Conservation (phyloP, 2,113 vertebrate species). For the Talpa occidentalis region DNA sequence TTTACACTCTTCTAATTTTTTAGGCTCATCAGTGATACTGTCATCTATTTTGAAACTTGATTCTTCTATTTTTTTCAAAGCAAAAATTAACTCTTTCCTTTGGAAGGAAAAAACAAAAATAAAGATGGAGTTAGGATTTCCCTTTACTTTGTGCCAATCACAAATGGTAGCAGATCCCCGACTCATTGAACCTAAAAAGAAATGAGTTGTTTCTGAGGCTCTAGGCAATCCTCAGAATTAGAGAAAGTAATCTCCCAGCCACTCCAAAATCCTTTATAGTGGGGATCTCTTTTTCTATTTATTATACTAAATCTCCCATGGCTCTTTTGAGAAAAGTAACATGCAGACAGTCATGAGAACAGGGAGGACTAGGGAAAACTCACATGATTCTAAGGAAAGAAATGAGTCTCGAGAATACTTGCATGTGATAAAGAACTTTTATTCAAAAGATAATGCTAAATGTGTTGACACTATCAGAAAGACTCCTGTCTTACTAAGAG, state of each 20-base stretch:
- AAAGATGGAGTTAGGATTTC: neutral
- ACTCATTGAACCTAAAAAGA: neutral
- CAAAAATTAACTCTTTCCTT: slow-evolving; percentile 51
- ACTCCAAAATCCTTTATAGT: neutral
- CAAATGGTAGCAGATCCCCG: neutral
- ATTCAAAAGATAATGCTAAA: slow-evolving; percentile 11
- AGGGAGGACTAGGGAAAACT: neutral
- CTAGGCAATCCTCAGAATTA: slow-evolving; percentile 2
- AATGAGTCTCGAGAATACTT: neutral
- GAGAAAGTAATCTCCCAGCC: neutral
- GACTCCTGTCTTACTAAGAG: neutral
- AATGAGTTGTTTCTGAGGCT: neutral
- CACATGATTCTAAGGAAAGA: neutral
- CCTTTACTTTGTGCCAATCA: neutral
- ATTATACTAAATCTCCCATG: neutral
- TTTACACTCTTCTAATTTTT: slow-evolving; percentile 7
- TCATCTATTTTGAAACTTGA: slow-evolving; percentile 23
- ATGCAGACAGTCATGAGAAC: neutral
- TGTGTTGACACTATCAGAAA: neutral
- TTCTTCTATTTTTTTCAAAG: neutral
- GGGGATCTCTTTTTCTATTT: neutral
- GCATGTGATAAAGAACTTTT: neutral
- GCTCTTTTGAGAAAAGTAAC: neutral
- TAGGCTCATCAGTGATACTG: neutral
- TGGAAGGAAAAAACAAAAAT: neutral